Evolutionary conservation across 2,888 invertebrate species (phyloP), one percentile per base, ranked within the genome.

Genomic region (Embidobia sp.): DNA sequence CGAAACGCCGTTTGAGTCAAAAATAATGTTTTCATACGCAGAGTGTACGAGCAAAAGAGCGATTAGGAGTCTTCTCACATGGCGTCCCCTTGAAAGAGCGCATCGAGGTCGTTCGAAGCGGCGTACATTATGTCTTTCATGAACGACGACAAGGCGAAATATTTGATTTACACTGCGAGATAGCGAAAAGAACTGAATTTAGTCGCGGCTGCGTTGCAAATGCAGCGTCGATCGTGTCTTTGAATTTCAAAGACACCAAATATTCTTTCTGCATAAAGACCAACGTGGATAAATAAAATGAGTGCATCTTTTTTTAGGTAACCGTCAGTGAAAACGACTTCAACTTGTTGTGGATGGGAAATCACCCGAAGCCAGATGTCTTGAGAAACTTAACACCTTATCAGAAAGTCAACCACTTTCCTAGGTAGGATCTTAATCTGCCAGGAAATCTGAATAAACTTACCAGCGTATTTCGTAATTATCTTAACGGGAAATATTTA

Each of bases 391-490:
- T 98, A 82, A 92, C 94, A 44, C 93, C 95, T n/a, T 95, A 97
- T 89, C 98, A 98, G 90, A 93, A 97, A 85, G 95, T 98, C 69
- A 98, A 98, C 89, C 98, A 98, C 90, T 98, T 98, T 89, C 98
- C 98, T 4, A 93, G 94, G 94, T 94, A 86, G 3, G 3, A 7
- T 11, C 13, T 33, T 44, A 22, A n/a, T n/a, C n/a, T n/a, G n/a
- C n/a, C n/a, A n/a, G n/a, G n/a, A n/a, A n/a, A n/a, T n/a, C n/a
- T n/a, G n/a, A n/a, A n/a, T n/a, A n/a, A n/a, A n/a, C n/a, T n/a
- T n/a, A n/a, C n/a, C n/a, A n/a, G n/a, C n/a, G n/a, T n/a, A n/a
- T n/a, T n/a, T n/a, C n/a, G n/a, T n/a, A n/a, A n/a, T n/a, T n/a
- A n/a, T n/a, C n/a, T n/a, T n/a, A n/a, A n/a, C n/a, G n/a, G n/a